Conservation (phyloP, 2,888 invertebrate genomes). For the Lycocerus yunnanus region DNA sequence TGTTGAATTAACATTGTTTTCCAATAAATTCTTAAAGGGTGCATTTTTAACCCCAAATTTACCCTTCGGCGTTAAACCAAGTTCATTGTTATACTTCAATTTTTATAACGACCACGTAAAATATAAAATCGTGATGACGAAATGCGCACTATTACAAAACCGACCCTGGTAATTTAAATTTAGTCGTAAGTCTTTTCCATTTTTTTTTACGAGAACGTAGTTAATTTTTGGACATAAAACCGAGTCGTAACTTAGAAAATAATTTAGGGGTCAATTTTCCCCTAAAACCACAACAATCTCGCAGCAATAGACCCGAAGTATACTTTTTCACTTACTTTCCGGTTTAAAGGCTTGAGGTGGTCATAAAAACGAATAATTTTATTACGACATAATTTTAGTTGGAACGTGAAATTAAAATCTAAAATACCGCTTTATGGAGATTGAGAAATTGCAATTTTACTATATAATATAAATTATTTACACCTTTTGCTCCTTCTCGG, state of each 20-base stretch:
- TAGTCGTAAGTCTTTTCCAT: neutral
- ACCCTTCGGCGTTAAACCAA: neutral
- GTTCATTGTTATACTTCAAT: neutral
- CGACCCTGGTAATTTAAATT: neutral
- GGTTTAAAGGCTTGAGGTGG: neutral
- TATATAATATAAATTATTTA: neutral
- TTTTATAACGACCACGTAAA: neutral
- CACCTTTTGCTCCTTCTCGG: neutral
- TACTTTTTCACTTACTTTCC: neutral
- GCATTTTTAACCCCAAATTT: neutral
- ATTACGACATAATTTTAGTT: neutral
- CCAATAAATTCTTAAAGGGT: neutral
- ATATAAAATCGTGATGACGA: neutral
- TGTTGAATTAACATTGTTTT: slow-evolving; percentile 22
- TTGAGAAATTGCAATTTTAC: neutral
- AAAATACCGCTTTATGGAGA: neutral
- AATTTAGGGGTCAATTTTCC: neutral
- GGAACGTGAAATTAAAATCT: neutral
- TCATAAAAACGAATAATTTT: neutral
- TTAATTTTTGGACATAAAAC: neutral
- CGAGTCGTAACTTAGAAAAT: neutral
- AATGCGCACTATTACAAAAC: neutral
- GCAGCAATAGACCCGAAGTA: neutral
- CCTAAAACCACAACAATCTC: neutral
- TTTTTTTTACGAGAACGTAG: neutral